Evolutionary conservation across 2,113 vertebrate genomes (phyloP).

Genomic region (Eretmochelys imbricata): DNA sequence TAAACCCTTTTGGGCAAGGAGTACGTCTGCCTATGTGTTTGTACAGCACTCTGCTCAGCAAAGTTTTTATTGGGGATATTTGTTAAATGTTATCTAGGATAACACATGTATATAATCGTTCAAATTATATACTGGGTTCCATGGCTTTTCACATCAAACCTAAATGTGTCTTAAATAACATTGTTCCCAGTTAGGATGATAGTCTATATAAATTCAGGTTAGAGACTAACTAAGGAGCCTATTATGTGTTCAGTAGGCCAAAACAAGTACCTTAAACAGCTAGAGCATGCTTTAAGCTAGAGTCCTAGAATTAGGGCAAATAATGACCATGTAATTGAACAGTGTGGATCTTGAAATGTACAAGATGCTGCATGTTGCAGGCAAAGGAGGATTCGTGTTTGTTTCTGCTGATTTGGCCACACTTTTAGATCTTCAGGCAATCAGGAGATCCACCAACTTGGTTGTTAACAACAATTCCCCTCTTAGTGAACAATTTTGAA

Average conservation of each 20-base stretch:
- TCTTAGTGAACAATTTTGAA: neutral
- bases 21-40: neutral
- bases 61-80: neutral
- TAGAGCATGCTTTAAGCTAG: neutral
- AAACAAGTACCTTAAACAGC: neutral
- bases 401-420: slow-evolving; percentile 14
- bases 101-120: neutral
- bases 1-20: neutral
- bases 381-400: neutral
- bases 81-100: neutral
- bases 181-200: neutral
- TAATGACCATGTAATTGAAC: neutral
- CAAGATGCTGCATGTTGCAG: neutral
- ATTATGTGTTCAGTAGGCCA: neutral
- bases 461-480: neutral
- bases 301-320: neutral
- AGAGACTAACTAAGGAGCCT: neutral
- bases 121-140: neutral
- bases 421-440: neutral
- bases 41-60: neutral
- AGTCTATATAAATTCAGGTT: neutral
- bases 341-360: neutral
- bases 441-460: neutral
- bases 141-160: neutral
- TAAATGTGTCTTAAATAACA: neutral